Base-by-base conservation (phyloP, 2,888 invertebrate genomes). In the Arge pagana region DNA sequence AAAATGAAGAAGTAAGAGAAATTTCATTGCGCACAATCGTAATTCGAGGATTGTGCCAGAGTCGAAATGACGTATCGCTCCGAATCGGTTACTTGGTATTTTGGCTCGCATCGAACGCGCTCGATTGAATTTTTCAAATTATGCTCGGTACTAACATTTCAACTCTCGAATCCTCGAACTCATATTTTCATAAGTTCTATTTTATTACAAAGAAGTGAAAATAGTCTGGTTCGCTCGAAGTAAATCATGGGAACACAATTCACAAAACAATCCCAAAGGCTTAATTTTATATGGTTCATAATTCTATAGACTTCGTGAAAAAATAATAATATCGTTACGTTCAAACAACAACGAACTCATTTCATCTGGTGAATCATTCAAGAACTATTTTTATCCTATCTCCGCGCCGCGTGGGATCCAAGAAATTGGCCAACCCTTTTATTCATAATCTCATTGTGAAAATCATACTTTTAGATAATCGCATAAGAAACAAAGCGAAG, bases 161-260 rank as follows among this genome's bases (percentile, higher is more conserved):
- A n/a, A 26, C 26, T 26, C n/a, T 26, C 21, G 15, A 45, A n/a
- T 45, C 33, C 33, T 45, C 21, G 33, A 24, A 42, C 13, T 45
- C 10, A 45, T 45, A 45, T 45, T 45, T 45, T 45, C 45, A 45
- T 45, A 45, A 23, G 11, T 42, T 42, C 31, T 45, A 45, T 45
- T 45, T 45, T 33, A 33, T 15, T 45, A 45, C 8, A 13, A 26
- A 3, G 4, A 8, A 26, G 28, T 26, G 28, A 26, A n/a, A 26
- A n/a, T n/a, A n/a, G n/a, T n/a, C n/a, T n/a, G n/a, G n/a, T n/a
- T n/a, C n/a, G n/a, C n/a, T 26, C 10, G n/a, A 26, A 26, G 28
- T 10, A 3, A 26, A 26, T 10, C 3, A 3, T 10, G 2, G 28
- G n/a, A 26, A 21, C n/a, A n/a, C n/a, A n/a, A n/a, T n/a, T n/a